Evolutionary conservation across 1,140 invertebrate genomes (phyloP).

Genomic region (Drosophila parvula): DNA sequence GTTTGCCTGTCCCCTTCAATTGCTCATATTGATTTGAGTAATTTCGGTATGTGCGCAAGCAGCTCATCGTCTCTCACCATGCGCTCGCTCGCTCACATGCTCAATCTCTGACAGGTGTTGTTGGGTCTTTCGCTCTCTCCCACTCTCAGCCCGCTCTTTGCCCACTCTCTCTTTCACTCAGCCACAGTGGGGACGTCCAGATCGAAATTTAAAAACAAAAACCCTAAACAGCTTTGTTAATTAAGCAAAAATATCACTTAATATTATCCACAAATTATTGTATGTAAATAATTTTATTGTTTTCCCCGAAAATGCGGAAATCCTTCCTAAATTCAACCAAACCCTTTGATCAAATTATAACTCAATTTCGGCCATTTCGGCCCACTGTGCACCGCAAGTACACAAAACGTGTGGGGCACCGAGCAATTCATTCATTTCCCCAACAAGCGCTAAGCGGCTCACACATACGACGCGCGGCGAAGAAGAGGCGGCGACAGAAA

Average conservation of each 20-base stretch:
- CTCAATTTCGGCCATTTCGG: neutral
- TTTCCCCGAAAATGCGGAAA: neutral
- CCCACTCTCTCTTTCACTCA: constrained; percentile 19
- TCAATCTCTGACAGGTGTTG: constrained; percentile 21
- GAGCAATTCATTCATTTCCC: constrained; percentile 66
- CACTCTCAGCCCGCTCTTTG: constrained; percentile 19
- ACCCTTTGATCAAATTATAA: neutral
- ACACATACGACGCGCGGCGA: constrained; percentile 38
- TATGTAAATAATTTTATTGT: neutral
- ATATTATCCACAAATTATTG: neutral
- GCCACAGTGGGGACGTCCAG: neutral
- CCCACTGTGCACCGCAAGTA: constrained; percentile 35
- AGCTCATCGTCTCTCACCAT: constrained; percentile 53
- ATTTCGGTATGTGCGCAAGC: constrained; percentile 61
- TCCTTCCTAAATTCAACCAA: neutral
- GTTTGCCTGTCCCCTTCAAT: constrained; percentile 26
- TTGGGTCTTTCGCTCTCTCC: constrained; percentile 5
- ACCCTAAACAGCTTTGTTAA: neutral
- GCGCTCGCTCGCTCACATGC: neutral
- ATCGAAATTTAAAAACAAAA: neutral
- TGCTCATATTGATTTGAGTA: constrained; percentile 68
- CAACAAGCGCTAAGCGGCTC: constrained; percentile 62
- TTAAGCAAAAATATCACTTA: neutral
- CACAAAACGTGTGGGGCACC: constrained; percentile 67
- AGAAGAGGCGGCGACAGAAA: constrained; percentile 12